phyloP scores from a whole-genome alignment of 92 coral and sea anemone species.

The Porites lobata region DNA sequence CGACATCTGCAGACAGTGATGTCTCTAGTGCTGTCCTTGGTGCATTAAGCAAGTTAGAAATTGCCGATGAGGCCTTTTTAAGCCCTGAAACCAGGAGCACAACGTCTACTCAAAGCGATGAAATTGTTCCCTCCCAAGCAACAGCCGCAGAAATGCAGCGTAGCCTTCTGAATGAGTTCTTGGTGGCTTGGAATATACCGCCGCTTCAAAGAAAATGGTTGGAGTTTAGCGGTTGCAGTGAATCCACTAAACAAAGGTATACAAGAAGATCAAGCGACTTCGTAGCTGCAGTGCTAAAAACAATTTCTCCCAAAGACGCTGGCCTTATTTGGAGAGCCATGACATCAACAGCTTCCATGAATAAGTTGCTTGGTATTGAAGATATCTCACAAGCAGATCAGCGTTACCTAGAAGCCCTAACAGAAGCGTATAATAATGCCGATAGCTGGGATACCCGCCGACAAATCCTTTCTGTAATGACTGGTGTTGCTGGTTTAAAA shows the following conservation, averaged over 20 bases:
- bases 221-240: neutral
- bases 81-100: conserved; percentile 10
- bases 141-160: neutral
- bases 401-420: conserved; percentile 45
- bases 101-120: conserved; percentile 16
- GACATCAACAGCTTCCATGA: conserved; percentile 46
- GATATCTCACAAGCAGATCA: conserved; percentile 33
- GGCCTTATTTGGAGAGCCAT: conserved; percentile 39
- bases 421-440: conserved; percentile 47
- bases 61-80: neutral
- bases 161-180: conserved; percentile 33
- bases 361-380: conserved; percentile 39
- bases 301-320: conserved; percentile 29
- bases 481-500: conserved; percentile 42
- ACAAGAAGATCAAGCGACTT: conserved; percentile 10
- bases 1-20: no score
- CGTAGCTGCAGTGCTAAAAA: conserved; percentile 13
- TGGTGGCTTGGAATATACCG: conserved; percentile 24
- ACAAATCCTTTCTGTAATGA: conserved; percentile 2
- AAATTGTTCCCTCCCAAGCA: neutral
- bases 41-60: neutral
- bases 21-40: no score
- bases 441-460: conserved; percentile 54
- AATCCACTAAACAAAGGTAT: neutral
- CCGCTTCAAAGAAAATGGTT: conserved; percentile 49